Evolutionary conservation across 2,113 vertebrate species (phyloP).

Genomic region (Eupsittula cactorum): DNA sequence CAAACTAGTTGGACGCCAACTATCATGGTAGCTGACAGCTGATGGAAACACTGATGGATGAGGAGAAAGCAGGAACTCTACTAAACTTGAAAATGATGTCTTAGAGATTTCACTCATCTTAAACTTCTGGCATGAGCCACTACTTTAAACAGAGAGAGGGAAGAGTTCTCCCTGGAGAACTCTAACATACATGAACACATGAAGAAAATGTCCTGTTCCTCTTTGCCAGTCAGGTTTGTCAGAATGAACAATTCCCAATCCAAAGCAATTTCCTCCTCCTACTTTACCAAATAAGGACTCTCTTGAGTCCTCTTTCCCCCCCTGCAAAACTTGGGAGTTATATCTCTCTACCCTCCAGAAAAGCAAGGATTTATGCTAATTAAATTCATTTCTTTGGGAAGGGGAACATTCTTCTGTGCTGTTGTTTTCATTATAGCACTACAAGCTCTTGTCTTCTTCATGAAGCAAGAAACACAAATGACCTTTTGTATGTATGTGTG

Average conservation of each 20-base stretch:
- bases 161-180: not conserved
- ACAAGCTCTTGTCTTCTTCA: not conserved
- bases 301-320: accelerated
- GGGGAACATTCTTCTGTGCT: not conserved
- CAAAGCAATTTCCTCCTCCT: not conserved
- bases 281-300: not conserved
- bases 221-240: not conserved
- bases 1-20: not conserved
- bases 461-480: not conserved
- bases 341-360: not conserved
- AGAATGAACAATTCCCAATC: not conserved
- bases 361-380: not conserved
- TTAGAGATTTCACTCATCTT: not conserved
- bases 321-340: not conserved
- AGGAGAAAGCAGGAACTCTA: not conserved
- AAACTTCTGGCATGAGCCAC: not conserved
- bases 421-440: not conserved
- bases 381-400: not conserved
- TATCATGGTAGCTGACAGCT: not conserved
- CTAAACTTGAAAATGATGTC: not conserved
- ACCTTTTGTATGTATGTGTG: not conserved
- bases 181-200: not conserved
- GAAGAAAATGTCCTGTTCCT: not conserved
- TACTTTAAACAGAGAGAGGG: not conserved
- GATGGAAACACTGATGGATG: not conserved